Evolutionary conservation across 2,113 vertebrate genomes (phyloP).

Genomic region (Sardina pilchardus): DNA sequence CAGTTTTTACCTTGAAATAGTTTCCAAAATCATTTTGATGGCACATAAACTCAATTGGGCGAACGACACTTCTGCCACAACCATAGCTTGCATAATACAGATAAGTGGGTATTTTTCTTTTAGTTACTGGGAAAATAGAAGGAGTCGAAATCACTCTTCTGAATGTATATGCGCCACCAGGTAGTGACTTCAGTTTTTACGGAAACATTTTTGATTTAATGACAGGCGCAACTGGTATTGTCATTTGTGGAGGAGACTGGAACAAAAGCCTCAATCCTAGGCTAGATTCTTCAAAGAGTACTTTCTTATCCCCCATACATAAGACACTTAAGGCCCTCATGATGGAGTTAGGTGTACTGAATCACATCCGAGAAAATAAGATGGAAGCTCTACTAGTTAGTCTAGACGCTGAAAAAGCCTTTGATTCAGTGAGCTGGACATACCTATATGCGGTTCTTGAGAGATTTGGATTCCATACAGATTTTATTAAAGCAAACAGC

Average conservation of each 20-base stretch:
- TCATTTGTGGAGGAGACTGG: not conserved
- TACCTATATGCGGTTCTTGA: constrained; percentile 7
- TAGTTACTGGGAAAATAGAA: too few species aligned
- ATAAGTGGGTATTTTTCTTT: too few species aligned
- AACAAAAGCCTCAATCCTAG: not conserved
- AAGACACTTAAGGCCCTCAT: not conserved
- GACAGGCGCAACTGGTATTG: not conserved
- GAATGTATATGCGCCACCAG: too few species aligned
- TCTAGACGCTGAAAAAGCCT: constrained; percentile 27
- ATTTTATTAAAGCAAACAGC: constrained; percentile 23
- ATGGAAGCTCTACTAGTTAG: not conserved
- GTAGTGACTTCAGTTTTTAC: too few species aligned
- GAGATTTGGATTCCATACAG: constrained; percentile 25
- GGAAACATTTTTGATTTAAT: too few species aligned
- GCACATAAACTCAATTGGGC: too few species aligned
- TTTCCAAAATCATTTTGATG: too few species aligned
- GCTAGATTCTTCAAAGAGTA: not conserved
- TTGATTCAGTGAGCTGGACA: not conserved
- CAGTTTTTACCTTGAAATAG: too few species aligned
- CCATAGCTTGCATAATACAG: too few species aligned
- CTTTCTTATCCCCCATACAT: not conserved
- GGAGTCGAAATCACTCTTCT: too few species aligned
- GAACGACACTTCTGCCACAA: too few species aligned
- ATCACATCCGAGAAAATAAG: not conserved
- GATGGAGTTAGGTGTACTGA: not conserved